Percentiles rank a stretch among this genome's conserved stretches.
phyloP scores from a whole-genome alignment of 2,888 invertebrate genomes.

The Caenorhabditis parvicauda region DNA sequence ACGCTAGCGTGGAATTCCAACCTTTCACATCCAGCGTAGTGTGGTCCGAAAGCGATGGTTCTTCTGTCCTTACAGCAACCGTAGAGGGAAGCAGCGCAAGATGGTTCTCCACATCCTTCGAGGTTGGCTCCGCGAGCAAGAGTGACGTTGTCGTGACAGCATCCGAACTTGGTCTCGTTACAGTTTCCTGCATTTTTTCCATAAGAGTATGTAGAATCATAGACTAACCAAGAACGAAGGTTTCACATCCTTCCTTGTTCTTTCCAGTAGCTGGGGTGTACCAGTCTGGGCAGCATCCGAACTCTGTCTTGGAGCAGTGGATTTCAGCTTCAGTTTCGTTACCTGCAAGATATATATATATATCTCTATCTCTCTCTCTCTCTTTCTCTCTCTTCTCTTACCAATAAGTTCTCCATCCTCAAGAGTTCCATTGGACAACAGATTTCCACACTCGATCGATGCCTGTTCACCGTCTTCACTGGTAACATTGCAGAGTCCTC shows the following conservation, averaged over 20 bases:
- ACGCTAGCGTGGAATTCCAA: not conserved
- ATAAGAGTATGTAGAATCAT: not conserved
- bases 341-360: slow-evolving; percentile 21
- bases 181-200: slow-evolving; percentile 47
- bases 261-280: slow-evolving; percentile 60
- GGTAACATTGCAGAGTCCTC: slow-evolving; percentile 34
- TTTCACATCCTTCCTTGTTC: slow-evolving; percentile 56
- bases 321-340: slow-evolving; percentile 39
- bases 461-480: slow-evolving; percentile 45
- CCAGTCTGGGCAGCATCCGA: slow-evolving; percentile 63
- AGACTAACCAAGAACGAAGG: slow-evolving; percentile 45
- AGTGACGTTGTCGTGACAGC: slow-evolving; percentile 83
- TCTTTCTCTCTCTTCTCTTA: too few species aligned
- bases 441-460: slow-evolving; percentile 38
- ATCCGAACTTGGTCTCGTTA: slow-evolving; percentile 73
- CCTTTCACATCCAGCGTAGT: slow-evolving; percentile 61
- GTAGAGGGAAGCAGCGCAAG: slow-evolving; percentile 62
- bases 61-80: slow-evolving; percentile 67
- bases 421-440: slow-evolving; percentile 27
- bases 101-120: slow-evolving; percentile 72
- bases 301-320: slow-evolving; percentile 61
- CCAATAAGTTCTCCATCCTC: slow-evolving; percentile 28
- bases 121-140: slow-evolving; percentile 79
- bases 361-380: too few species aligned
- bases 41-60: slow-evolving; percentile 64